phyloP scores from a whole-genome alignment of 2,113 vertebrate genomes.

The Strix aluco region DNA sequence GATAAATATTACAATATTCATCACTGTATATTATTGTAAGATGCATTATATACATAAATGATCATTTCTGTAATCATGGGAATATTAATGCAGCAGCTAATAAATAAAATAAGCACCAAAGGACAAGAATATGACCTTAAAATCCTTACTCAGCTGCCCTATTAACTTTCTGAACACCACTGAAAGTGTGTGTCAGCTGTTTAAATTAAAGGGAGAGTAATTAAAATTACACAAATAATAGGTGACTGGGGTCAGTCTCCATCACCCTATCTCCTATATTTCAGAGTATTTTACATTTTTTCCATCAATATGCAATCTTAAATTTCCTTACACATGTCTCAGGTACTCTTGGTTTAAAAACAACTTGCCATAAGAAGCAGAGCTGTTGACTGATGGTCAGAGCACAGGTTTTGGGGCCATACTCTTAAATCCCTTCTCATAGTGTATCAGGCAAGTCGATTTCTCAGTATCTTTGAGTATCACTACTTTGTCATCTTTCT shows the following conservation, averaged over 20 bases:
- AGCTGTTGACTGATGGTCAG: background rate
- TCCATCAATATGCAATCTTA: slow-evolving; percentile 72
- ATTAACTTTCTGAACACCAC: slow-evolving; percentile 73
- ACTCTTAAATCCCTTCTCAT: background rate
- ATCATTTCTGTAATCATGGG: slow-evolving; percentile 48
- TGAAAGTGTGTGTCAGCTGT: slow-evolving; percentile 69
- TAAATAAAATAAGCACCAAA: slow-evolving; percentile 65
- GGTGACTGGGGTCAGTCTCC: slow-evolving; percentile 66
- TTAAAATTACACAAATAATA: slow-evolving; percentile 77
- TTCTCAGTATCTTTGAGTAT: background rate
- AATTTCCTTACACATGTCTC: slow-evolving; percentile 49
- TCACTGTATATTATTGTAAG: slow-evolving; percentile 7
- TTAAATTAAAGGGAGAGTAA: slow-evolving; percentile 74
- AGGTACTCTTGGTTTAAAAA: slow-evolving; percentile 26
- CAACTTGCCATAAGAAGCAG: background rate
- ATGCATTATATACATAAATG: slow-evolving; percentile 30
- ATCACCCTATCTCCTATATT: slow-evolving; percentile 66
- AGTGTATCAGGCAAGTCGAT: background rate
- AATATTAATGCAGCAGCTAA: slow-evolving; percentile 45
- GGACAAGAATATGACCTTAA: slow-evolving; percentile 64
- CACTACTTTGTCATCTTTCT: background rate
- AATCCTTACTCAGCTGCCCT: slow-evolving; percentile 72
- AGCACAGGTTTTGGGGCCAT: background rate
- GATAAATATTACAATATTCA: slow-evolving; percentile 1
- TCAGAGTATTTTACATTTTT: slow-evolving; percentile 69